Base-by-base conservation (phyloP, 2,888 invertebrate genomes). In the Panorpa germanica region DNA sequence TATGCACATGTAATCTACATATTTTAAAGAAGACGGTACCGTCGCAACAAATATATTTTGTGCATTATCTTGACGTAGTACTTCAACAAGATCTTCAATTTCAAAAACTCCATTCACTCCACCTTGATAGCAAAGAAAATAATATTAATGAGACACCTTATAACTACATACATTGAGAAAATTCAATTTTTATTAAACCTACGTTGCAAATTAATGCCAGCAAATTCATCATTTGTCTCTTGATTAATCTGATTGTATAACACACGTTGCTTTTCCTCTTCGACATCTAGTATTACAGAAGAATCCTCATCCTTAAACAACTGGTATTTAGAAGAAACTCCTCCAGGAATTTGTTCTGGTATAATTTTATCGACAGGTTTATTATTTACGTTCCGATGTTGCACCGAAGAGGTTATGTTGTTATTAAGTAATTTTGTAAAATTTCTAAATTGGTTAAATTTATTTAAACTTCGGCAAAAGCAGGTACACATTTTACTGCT, bases 81-180 rank as follows among this genome's bases (percentile, higher is more conserved):
- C 53, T 11, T 70, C 63, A 1, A 90, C 70, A 27, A 93, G 52
- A 38, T 91, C 85, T 46, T 83, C 77, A 25, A 91, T 64, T 42
- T 93, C 90, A 55, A 73, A 90, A 0, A 91, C 90, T 17, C 91
- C 91, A 38, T 51, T 62, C 35, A 60, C 43, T 9, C 91, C 93
- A 47, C 80, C 90, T 91, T 45, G 26, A 61, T 59, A 36, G 28
- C 39, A 18, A 20, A 33, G 17, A 30, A 25, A 21, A 8, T 33
- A 25, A 13, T 14, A 31, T 24, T 19, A 25, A 29, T 17, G 11
- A n/a, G 10, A 29, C 11, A 32, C 24, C n/a, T n/a, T n/a, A n/a
- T 27, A 11, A 17, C 24, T 21, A 11, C 12, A 27, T 21, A 28
- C 20, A 29, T 24, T 25, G 24, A 22, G 25, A 22, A 18, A 22